Conservation (phyloP, 2,888 invertebrate genomes). For the Slavum lentiscoides region DNA sequence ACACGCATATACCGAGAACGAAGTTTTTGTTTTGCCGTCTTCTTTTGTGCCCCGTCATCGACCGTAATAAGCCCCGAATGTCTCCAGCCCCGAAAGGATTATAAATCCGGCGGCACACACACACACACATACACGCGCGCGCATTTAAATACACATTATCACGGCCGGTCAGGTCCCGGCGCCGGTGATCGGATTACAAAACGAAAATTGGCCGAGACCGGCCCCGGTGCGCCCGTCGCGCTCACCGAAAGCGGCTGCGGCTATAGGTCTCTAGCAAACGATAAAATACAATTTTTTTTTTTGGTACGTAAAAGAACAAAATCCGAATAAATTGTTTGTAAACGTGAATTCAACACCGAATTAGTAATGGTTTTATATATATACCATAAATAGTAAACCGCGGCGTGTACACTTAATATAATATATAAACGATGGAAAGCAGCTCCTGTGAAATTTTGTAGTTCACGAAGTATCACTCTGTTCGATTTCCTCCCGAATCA, state of each 20-base stretch:
- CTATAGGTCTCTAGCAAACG: too few relatives aligned
- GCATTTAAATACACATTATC: conserved; percentile 40
- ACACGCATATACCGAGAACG: neutral
- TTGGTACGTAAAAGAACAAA: too few relatives aligned
- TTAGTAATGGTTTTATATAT: too few relatives aligned
- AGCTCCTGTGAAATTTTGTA: too few relatives aligned
- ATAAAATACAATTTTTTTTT: too few relatives aligned
- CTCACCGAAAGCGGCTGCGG: neutral
- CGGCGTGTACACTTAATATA: too few relatives aligned
- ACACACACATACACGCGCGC: neutral
- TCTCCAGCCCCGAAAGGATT: conserved; percentile 33
- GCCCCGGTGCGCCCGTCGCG: neutral
- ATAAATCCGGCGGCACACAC: conserved; percentile 18
- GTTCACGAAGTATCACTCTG: too few relatives aligned
- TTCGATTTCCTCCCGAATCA: too few relatives aligned
- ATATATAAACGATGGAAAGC: too few relatives aligned
- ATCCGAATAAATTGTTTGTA: too few relatives aligned
- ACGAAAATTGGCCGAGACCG: conserved; percentile 12
- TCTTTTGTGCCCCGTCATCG: neutral
- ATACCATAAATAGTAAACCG: too few relatives aligned
- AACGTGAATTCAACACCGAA: too few relatives aligned
- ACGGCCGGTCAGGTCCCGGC: conserved; percentile 28
- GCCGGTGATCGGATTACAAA: conserved; percentile 42
- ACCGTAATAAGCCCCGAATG: conserved; percentile 7
- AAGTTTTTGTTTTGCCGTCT: neutral